These are phyloP conservation scores for Papilio xuthus DNA, from an alignment of 1,140 invertebrate genomes.

Conservation along the genomic window DNA sequence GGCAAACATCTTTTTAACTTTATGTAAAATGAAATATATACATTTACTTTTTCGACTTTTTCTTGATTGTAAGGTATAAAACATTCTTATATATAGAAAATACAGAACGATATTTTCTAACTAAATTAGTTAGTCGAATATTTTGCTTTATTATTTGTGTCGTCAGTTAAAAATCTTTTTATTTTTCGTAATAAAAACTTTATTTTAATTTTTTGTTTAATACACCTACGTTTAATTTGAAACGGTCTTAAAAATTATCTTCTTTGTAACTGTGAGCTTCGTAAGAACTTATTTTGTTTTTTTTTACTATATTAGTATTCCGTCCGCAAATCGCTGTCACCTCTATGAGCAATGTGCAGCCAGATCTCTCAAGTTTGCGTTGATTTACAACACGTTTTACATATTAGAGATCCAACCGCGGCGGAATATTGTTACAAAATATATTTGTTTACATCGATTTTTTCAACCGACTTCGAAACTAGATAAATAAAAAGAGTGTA, in stretches of 20 bases:
- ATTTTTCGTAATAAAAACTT: too few relatives aligned
- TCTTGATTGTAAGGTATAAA: not conserved
- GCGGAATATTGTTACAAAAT: not conserved
- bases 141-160: too few relatives aligned
- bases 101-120: too few relatives aligned
- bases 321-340: constrained; percentile 15
- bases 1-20: constrained; percentile 14
- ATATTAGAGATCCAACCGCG: not conserved
- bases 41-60: not conserved
- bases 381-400: constrained; percentile 14
- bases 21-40: constrained; percentile 27
- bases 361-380: constrained; percentile 14
- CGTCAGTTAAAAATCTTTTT: too few relatives aligned
- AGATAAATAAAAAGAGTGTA: not conserved
- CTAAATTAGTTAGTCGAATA: too few relatives aligned
- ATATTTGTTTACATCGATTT: not conserved
- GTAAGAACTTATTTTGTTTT: not conserved
- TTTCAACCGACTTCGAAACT: not conserved
- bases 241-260: not conserved
- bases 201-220: not conserved
- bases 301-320: constrained; percentile 18
- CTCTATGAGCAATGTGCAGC: constrained; percentile 22
- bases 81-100: not conserved
- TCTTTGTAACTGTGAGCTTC: not conserved
- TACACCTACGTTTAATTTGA: not conserved